phyloP scores from a whole-genome alignment of 2,888 invertebrate species.

The Tachina grossa region DNA sequence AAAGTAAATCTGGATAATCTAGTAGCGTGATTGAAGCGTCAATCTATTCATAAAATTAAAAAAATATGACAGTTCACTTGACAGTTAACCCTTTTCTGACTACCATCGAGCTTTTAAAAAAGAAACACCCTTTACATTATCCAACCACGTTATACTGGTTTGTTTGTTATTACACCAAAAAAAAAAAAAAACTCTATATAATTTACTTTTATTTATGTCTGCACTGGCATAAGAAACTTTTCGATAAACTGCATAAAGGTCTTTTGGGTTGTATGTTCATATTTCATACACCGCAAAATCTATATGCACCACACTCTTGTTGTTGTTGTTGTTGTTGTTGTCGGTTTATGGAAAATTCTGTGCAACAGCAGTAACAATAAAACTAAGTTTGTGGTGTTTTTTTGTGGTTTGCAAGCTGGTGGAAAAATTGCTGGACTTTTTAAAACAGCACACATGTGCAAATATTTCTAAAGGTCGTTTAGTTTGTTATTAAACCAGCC shows the following conservation, averaged over 20 bases:
- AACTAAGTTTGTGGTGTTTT: constrained; percentile 48
- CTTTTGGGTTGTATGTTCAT: constrained; percentile 61
- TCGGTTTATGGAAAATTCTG: constrained; percentile 25
- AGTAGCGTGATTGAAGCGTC: too few species aligned
- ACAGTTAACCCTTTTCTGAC: too few species aligned
- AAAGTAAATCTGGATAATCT: too few species aligned
- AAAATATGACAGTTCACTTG: too few species aligned
- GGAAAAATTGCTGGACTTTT: constrained; percentile 47
- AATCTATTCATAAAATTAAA: too few species aligned
- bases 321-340: constrained; percentile 17
- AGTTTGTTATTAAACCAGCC: constrained; percentile 61
- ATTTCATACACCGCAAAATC: constrained; percentile 64
- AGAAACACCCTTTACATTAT: neutral
- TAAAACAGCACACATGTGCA: constrained; percentile 63
- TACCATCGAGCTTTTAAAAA: too few species aligned
- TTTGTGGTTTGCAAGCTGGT: constrained; percentile 63
- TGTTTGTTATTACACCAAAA: neutral
- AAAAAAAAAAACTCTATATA: constrained; percentile 40
- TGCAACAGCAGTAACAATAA: constrained; percentile 42
- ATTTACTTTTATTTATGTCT: constrained; percentile 66
- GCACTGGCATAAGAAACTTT: constrained; percentile 40
- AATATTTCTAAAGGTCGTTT: constrained; percentile 73
- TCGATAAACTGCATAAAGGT: constrained; percentile 65
- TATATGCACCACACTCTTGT: constrained; percentile 22
- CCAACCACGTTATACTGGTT: constrained; percentile 59